Conservation (phyloP, 2,113 vertebrate species). For the Eudyptes chrysolophus region DNA sequence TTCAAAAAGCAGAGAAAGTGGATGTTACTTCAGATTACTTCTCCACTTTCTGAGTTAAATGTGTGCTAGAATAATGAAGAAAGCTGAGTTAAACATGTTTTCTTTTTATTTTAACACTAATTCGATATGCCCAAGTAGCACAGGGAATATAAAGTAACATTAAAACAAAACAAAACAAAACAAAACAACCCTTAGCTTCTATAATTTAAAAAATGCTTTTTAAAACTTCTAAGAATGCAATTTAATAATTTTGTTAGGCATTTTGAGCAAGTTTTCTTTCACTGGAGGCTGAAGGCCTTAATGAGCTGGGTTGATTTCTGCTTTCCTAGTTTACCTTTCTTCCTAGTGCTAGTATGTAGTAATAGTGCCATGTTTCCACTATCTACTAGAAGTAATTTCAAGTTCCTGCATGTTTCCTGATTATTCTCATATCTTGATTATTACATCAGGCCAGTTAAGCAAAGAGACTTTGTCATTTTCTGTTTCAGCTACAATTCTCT, state of each 20-base stretch:
- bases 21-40: constrained; percentile 27
- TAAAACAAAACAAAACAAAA: background rate
- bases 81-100: background rate
- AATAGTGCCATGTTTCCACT: background rate
- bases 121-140: background rate
- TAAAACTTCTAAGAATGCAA: background rate
- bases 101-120: background rate
- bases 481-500: background rate
- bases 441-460: background rate
- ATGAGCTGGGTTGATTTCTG: background rate
- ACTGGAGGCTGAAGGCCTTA: background rate
- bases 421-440: background rate
- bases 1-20: constrained; percentile 11
- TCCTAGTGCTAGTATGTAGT: background rate
- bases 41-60: background rate
- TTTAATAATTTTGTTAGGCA: background rate
- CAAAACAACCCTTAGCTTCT: background rate
- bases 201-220: background rate
- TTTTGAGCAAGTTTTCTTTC: background rate
- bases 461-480: background rate
- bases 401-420: background rate
- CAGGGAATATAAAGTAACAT: background rate
- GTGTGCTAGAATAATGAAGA: background rate
- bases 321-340: background rate
- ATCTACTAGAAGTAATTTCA: background rate